A percentile compares a stretch with the other conserved stretches of the same genome.
These are phyloP conservation scores for Drosophila fungiperda DNA, from an alignment of 2,888 invertebrate species.

Conservation along the genomic window DNA sequence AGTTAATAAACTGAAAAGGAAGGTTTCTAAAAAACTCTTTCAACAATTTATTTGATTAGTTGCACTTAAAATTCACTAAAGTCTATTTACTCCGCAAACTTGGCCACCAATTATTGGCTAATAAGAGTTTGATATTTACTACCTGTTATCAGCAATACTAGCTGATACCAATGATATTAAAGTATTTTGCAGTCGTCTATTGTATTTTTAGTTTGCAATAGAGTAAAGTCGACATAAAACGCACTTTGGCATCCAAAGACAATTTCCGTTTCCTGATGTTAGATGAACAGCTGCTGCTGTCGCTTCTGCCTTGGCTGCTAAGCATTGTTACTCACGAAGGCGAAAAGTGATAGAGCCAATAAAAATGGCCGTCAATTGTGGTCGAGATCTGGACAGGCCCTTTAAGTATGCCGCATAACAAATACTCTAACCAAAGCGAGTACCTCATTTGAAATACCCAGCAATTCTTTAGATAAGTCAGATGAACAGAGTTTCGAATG, in stretches of 20 bases:
- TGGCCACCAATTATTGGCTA: no score
- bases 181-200: background rate
- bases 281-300: slow-evolving; percentile 63
- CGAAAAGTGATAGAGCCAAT: slow-evolving; percentile 64
- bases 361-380: slow-evolving; percentile 62
- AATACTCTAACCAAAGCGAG: background rate
- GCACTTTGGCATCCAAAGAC: slow-evolving; percentile 66
- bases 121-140: no score
- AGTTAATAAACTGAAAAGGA: no score
- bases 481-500: background rate
- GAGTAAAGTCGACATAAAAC: slow-evolving; percentile 49
- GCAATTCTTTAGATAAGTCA: background rate
- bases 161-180: no score
- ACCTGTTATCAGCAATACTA: no score
- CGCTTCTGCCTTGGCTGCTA: background rate
- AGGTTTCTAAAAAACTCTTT: no score
- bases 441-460: background rate
- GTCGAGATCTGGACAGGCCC: slow-evolving; percentile 4
- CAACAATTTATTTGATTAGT: no score
- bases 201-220: slow-evolving; percentile 6
- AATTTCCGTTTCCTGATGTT: slow-evolving; percentile 76
- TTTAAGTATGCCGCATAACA: background rate
- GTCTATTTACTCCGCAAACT: no score
- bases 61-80: no score
- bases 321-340: slow-evolving; percentile 37